phyloP scores from a whole-genome alignment of 2,888 invertebrate species.

The Sturmia bella region DNA sequence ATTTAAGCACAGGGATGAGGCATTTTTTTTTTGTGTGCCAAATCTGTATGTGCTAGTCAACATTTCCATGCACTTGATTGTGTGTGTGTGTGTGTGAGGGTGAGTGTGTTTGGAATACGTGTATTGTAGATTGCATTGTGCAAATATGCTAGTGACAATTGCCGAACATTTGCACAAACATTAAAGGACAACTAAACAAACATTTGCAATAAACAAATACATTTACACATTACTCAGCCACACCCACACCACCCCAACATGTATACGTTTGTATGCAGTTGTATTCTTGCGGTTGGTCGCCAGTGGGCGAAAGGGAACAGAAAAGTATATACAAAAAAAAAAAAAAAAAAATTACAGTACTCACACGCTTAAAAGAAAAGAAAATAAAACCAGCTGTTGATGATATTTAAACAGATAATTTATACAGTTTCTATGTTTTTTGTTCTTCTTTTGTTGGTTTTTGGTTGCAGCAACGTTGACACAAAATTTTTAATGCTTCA shows the following conservation, averaged over 20 bases:
- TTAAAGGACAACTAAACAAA: constrained; percentile 68
- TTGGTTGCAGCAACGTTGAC: constrained; percentile 47
- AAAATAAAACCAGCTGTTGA: constrained; percentile 68
- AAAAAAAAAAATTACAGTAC: constrained; percentile 46
- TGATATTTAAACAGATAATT: constrained; percentile 59
- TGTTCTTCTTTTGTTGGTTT: not conserved
- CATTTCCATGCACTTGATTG: not conserved
- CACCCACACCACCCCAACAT: constrained; percentile 37
- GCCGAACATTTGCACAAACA: constrained; percentile 71
- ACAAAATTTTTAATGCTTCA: constrained; percentile 63
- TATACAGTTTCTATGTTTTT: constrained; percentile 51
- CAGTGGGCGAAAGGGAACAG: not conserved
- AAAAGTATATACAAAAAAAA: constrained; percentile 18
- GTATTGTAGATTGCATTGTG: constrained; percentile 48
- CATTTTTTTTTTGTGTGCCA: constrained; percentile 1
- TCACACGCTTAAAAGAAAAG: constrained; percentile 39
- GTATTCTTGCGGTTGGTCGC: constrained; percentile 60
- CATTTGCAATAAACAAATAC: constrained; percentile 67
- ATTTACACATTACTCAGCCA: constrained; percentile 56
- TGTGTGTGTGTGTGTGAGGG: not conserved
- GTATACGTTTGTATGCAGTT: constrained; percentile 17
- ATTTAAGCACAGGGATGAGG: not conserved
- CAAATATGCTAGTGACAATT: constrained; percentile 63
- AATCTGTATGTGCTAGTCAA: no score
- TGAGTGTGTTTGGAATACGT: constrained; percentile 5